phyloP scores from a whole-genome alignment of 2,888 invertebrate species.

The Stenchaetothrips biformis region DNA sequence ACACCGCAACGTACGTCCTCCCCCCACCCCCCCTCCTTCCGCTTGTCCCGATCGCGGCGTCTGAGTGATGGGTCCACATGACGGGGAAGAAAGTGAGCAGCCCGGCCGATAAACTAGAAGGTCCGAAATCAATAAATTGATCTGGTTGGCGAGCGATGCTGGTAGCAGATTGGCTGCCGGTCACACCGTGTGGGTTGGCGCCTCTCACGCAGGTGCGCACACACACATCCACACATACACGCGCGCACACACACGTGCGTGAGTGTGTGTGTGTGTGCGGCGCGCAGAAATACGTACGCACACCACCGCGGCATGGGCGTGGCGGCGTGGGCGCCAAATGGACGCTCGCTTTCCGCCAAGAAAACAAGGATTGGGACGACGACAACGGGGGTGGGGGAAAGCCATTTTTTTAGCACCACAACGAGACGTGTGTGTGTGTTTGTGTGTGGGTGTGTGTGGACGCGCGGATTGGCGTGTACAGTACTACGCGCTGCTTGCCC shows the following conservation, averaged over 20 bases:
- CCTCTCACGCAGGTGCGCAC: neutral
- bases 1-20: too few relatives aligned
- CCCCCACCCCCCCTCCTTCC: neutral
- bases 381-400: neutral
- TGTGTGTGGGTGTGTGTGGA: too few relatives aligned
- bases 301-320: too few relatives aligned
- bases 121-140: constrained; percentile 25
- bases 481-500: too few relatives aligned
- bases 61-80: constrained; percentile 1
- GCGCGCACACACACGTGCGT: neutral
- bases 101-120: constrained; percentile 12
- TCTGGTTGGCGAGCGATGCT: constrained; percentile 20
- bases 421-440: too few relatives aligned
- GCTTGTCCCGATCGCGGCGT: neutral
- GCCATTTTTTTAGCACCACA: neutral
- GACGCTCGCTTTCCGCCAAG: constrained; percentile 10
- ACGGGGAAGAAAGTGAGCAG: constrained; percentile 11
- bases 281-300: too few relatives aligned
- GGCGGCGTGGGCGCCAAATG: constrained; percentile 8
- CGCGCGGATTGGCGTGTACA: too few relatives aligned
- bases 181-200: constrained; percentile 9
- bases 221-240: neutral
- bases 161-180: constrained; percentile 22
- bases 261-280: neutral
- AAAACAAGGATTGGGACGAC: neutral